Evolutionary conservation across 1,140 invertebrate species (phyloP), one percentile per base, ranked within the genome.

Genomic region (Anagrus nilaparvatae): DNA sequence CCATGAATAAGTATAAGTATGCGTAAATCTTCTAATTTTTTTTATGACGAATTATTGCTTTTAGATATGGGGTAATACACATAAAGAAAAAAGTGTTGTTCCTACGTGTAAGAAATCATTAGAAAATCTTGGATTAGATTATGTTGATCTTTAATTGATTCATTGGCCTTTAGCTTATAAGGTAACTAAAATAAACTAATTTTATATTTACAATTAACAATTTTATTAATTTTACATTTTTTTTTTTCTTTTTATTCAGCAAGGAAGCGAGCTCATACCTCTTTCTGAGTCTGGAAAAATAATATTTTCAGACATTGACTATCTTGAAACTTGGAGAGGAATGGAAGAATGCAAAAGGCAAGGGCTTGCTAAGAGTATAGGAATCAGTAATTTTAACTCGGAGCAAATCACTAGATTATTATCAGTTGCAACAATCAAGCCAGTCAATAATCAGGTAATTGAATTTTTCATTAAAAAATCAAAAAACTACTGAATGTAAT

Each of bases 331-430:
- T 0, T 97, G 91, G 90, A 79, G 76, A 63, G 89, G 75, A 23
- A 75, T 96, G 76, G 92, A 95, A 67, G 71, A 79, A 24, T 74
- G 82, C 31, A 78, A 81, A 3, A 67, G 76, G 18, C 64, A 77
- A 46, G 87, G 87, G 2, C 68, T 89, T 12, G 68, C 75, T 0
- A 77, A 71, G 32, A 81, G 82, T 39, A 87, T 97, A 52, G 92
- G 93, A 1, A 44, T 95, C 1, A 93, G 88, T 16, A 97, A 96
- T 61, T 96, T 95, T 56, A 94, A 90, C 59, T 77, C 73, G 21
- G 65, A 76, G 32, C 93, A 96, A 68, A 76, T 93, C 7, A 70
- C 80, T 20, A 69, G 84, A 14, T 52, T 97, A 5, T 52, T 92
- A 5, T 62, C 74, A 13, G 65, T 63, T 13, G 76, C 77, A 1